phyloP scores from a whole-genome alignment of 2,797 vertebrate species.

The Tarsius wallacei region DNA sequence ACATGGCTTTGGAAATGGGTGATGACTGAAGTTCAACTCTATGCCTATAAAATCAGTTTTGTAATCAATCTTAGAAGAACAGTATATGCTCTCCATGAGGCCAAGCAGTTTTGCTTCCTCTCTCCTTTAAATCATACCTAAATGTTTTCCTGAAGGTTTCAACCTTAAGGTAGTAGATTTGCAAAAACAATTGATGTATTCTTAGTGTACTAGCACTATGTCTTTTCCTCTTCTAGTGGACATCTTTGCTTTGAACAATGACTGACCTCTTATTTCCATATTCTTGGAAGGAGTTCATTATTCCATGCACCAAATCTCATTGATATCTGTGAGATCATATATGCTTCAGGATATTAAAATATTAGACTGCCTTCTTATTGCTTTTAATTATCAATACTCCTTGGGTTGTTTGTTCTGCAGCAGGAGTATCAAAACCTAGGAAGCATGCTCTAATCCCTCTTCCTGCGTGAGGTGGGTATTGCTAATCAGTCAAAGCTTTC shows the following conservation, averaged over 20 bases:
- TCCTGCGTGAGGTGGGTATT: background rate
- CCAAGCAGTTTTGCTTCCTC: conserved; percentile 34
- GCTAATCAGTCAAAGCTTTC: conserved; percentile 39
- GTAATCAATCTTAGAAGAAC: conserved; percentile 22
- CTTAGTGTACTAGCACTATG: background rate
- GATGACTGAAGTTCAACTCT: conserved; percentile 49
- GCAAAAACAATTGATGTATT: conserved; percentile 21
- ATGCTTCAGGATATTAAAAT: conserved; percentile 66
- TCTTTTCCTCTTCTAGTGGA: conserved; percentile 43
- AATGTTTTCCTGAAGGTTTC: conserved; percentile 31
- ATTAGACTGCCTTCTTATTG: conserved; percentile 43
- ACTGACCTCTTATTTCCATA: conserved; percentile 47
- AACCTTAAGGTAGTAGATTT: conserved; percentile 57
- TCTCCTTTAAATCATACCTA: conserved; percentile 65
- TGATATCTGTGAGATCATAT: conserved; percentile 11
- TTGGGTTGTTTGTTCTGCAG: background rate
- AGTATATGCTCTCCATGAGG: background rate
- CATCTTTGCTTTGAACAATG: conserved; percentile 49
- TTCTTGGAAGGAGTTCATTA: conserved; percentile 55
- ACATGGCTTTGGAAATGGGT: conserved; percentile 46
- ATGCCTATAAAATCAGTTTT: conserved; percentile 61
- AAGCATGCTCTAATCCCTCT: background rate
- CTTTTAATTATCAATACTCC: conserved; percentile 39
- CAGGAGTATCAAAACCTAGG: conserved; percentile 4
- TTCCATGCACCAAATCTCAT: background rate